A percentile compares a stretch with the other conserved stretches of the same genome.
Evolutionary conservation across 2,797 vertebrate species (phyloP).

Genomic region (Neoniphon sammara): DNA sequence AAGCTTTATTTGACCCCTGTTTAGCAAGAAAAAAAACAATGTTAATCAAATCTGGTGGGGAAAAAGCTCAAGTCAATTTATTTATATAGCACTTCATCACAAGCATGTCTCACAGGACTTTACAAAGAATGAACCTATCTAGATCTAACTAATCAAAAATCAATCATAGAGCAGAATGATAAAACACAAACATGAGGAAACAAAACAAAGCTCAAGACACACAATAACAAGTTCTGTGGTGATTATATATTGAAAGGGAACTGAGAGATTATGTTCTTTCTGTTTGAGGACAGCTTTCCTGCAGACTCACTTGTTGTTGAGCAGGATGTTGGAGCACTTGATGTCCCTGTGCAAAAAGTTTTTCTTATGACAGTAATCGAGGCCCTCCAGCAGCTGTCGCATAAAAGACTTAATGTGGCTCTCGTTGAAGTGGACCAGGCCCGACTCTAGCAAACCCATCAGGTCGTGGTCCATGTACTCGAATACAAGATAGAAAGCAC

Average conservation of each 20-base stretch:
- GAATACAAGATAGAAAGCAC: slow-evolving; percentile 99
- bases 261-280: neutral
- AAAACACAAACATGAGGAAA: too few relatives aligned
- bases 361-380: slow-evolving; percentile 99
- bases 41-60: neutral
- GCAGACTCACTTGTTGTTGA: slow-evolving; percentile 93
- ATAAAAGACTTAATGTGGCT: slow-evolving; percentile 99
- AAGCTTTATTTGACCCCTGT: slow-evolving; percentile 97
- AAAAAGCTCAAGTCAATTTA: neutral
- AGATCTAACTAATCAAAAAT: too few relatives aligned
- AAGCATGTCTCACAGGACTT: too few relatives aligned
- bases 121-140: too few relatives aligned
- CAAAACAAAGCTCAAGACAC: too few relatives aligned
- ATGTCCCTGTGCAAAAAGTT: slow-evolving; percentile 99
- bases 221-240: neutral
- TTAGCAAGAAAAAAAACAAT: slow-evolving; percentile 14
- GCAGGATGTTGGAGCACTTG: slow-evolving; percentile 98
- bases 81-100: too few relatives aligned
- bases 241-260: neutral
- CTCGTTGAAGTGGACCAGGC: slow-evolving; percentile 97
- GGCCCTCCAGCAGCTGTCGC: slow-evolving; percentile 97
- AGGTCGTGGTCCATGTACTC: slow-evolving; percentile 99
- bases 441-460: slow-evolving; percentile 98
- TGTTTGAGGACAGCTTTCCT: neutral
- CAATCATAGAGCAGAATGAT: too few relatives aligned